Conservation (phyloP, 2,113 vertebrate genomes). For the Melierax canorus region DNA sequence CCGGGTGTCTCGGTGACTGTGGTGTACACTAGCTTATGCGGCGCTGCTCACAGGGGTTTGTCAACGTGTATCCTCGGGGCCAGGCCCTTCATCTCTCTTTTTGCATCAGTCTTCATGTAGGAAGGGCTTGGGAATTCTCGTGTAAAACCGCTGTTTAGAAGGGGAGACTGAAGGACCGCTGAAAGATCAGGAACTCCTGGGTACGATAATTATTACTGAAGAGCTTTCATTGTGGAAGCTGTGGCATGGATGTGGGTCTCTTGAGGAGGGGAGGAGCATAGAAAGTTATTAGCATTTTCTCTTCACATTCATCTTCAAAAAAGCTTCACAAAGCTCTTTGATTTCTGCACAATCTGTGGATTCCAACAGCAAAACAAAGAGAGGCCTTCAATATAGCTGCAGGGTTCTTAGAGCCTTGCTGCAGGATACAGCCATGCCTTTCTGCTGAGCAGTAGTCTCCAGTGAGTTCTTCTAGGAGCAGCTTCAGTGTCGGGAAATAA, state of each 20-base stretch:
- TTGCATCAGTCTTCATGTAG: neutral
- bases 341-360: neutral
- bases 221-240: neutral
- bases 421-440: neutral
- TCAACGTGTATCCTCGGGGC: rapidly evolving
- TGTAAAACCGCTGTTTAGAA: neutral
- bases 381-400: neutral
- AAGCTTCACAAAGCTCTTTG: neutral
- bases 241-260: neutral
- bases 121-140: neutral
- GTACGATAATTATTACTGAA: neutral
- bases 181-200: neutral
- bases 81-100: neutral
- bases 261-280: neutral
- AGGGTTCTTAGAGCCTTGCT: neutral
- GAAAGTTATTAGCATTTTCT: neutral
- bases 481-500: neutral
- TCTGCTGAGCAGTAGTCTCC: neutral
- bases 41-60: neutral
- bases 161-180: neutral
- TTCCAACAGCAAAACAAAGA: neutral
- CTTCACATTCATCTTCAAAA: neutral
- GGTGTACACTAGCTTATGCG: neutral
- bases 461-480: neutral
- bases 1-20: neutral